Percentiles rank a stretch among this genome's conserved stretches.
These are phyloP conservation scores for Aleadryas rufinucha DNA, from an alignment of 2,113 vertebrate genomes.

Conservation along the genomic window DNA sequence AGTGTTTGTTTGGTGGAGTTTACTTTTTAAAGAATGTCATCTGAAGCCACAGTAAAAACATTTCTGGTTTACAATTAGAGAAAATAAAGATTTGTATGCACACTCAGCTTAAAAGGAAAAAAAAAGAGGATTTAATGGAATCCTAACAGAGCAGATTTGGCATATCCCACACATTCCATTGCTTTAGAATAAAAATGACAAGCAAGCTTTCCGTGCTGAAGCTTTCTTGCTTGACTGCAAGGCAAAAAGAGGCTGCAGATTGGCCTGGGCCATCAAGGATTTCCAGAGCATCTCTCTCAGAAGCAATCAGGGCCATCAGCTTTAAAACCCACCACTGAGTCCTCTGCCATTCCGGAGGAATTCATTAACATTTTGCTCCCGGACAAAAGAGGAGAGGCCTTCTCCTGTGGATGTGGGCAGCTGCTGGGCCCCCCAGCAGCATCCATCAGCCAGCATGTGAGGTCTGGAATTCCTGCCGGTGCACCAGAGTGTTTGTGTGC, in stretches of 20 bases:
- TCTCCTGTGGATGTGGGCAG: neutral
- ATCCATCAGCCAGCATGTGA: neutral
- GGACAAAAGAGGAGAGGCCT: neutral
- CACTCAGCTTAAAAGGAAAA: neutral
- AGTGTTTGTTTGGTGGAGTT: neutral
- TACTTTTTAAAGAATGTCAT: neutral
- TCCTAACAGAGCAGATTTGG: neutral
- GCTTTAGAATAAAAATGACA: neutral
- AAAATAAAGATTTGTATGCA: neutral
- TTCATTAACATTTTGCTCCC: neutral
- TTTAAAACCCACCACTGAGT: neutral
- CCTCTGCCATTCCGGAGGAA: neutral
- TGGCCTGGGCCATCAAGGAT: neutral
- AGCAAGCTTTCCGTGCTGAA: neutral
- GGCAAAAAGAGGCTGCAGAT: neutral
- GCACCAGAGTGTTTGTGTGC: neutral
- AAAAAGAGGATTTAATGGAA: neutral
- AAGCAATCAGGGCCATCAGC: neutral
- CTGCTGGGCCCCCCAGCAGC: neutral
- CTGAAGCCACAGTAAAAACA: neutral
- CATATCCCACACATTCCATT: neutral
- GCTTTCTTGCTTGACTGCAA: neutral
- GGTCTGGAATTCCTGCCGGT: neutral
- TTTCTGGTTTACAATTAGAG: neutral
- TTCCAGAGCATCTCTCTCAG: neutral